Conservation (phyloP, 2,797 vertebrate genomes). For the Melanotaenia boesemani region DNA sequence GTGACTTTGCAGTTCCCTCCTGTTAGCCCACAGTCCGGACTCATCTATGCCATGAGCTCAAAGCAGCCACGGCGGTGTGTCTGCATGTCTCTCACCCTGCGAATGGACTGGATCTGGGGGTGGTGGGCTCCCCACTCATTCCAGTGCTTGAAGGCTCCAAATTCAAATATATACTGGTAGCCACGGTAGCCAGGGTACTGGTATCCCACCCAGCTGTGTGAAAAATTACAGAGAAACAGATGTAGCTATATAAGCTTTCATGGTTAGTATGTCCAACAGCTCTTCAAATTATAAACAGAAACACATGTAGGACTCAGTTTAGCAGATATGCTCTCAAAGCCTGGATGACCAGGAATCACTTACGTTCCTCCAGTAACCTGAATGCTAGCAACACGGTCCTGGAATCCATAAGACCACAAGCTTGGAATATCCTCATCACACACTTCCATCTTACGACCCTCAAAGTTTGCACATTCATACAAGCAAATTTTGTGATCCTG, state of each 20-base stretch:
- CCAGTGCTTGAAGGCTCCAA: constrained; percentile 86
- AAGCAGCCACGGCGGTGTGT: constrained; percentile 87
- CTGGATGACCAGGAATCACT: constrained; percentile 45
- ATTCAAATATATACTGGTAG: constrained; percentile 87
- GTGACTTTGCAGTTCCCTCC: constrained; percentile 40
- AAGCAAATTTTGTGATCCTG: constrained; percentile 89
- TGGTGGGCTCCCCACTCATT: constrained; percentile 88
- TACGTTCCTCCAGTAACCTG: constrained; percentile 89
- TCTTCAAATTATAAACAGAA: neutral
- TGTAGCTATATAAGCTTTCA: neutral
- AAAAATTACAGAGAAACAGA: constrained; percentile 16
- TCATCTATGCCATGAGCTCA: constrained; percentile 77
- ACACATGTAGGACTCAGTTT: neutral
- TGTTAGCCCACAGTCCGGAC: constrained; percentile 33
- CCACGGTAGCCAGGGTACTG: constrained; percentile 91
- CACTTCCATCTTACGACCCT: constrained; percentile 91
- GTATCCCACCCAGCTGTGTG: constrained; percentile 87
- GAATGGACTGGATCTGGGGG: constrained; percentile 88
- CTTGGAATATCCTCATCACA: constrained; percentile 90
- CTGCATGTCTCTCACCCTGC: constrained; percentile 88
- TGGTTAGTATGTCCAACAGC: neutral
- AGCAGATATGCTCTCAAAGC: neutral
- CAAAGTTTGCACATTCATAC: constrained; percentile 85
- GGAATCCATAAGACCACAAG: constrained; percentile 89
- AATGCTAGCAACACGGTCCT: constrained; percentile 87